Evolutionary conservation across 2,113 vertebrate genomes (phyloP).

Genomic region (Albula goreensis): DNA sequence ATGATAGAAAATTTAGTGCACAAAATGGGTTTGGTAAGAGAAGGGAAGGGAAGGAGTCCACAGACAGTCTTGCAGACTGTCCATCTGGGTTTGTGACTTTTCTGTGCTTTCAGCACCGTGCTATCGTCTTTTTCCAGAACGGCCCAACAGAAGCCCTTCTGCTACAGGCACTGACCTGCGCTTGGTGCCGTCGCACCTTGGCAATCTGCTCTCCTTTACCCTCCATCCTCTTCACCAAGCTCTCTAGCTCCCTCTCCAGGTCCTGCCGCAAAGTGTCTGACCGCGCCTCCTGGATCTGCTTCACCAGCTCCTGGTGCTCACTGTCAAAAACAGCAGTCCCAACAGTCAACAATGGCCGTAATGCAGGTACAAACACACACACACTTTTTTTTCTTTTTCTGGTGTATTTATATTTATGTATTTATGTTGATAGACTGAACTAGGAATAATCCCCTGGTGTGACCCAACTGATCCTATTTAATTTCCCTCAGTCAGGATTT

Average conservation of each 20-base stretch:
- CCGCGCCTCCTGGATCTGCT: conserved; percentile 74
- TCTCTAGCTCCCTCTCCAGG: conserved; percentile 79
- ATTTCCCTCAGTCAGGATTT: too few species aligned
- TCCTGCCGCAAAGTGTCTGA: conserved; percentile 69
- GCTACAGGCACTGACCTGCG: conserved; percentile 66
- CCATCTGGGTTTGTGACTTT: too few species aligned
- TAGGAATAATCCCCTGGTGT: background rate
- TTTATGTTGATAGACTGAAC: background rate
- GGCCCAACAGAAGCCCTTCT: too few species aligned
- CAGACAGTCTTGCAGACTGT: too few species aligned
- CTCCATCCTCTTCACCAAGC: conserved; percentile 86
- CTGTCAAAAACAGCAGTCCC: conserved; percentile 50
- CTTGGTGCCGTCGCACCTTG: conserved; percentile 81
- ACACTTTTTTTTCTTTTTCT: background rate
- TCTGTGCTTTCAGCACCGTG: too few species aligned
- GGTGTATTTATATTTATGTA: background rate
- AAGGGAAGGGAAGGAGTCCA: too few species aligned
- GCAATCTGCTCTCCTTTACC: conserved; percentile 90
- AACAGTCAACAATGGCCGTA: background rate
- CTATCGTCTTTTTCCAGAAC: too few species aligned
- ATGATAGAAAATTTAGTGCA: too few species aligned
- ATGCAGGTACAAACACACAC: background rate
- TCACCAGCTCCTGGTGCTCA: conserved; percentile 82
- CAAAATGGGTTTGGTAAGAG: too few species aligned
- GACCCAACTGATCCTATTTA: too few species aligned